Conservation (phyloP, 2,113 vertebrate genomes). For the Sialia sialis region DNA sequence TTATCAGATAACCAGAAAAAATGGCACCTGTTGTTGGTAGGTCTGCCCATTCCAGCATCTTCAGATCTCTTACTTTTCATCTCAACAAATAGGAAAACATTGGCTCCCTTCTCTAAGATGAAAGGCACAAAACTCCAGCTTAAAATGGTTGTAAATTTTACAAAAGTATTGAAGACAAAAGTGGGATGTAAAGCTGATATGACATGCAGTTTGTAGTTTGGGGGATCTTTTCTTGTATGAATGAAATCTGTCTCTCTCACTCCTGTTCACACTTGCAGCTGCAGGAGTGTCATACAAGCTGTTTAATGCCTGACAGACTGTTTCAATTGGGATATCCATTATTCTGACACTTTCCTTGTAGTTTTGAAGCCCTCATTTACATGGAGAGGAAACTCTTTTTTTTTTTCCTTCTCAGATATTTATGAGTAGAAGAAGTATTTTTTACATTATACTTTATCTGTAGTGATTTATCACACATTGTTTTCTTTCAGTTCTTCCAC, state of each 20-base stretch:
- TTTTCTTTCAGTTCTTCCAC: background rate
- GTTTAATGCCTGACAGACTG: background rate
- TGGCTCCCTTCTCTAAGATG: background rate
- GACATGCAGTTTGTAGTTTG: background rate
- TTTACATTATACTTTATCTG: background rate
- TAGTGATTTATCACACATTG: background rate
- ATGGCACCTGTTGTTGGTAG: background rate
- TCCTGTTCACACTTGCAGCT: background rate
- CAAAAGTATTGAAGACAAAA: background rate
- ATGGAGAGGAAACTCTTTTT: background rate
- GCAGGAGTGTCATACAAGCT: background rate
- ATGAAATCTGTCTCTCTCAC: background rate
- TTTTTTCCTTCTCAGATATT: background rate
- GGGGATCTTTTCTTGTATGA: background rate
- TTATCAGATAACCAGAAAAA: background rate
- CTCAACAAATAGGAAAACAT: background rate
- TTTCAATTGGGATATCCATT: background rate
- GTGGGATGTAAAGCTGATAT: background rate
- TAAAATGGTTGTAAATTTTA: background rate
- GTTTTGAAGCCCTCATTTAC: background rate
- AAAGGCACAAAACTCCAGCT: background rate
- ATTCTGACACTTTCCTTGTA: background rate
- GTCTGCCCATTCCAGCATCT: background rate
- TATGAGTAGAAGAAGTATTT: background rate
- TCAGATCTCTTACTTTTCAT: background rate